Conservation (phyloP, 2,888 invertebrate genomes). For the Diabrotica balteata region DNA sequence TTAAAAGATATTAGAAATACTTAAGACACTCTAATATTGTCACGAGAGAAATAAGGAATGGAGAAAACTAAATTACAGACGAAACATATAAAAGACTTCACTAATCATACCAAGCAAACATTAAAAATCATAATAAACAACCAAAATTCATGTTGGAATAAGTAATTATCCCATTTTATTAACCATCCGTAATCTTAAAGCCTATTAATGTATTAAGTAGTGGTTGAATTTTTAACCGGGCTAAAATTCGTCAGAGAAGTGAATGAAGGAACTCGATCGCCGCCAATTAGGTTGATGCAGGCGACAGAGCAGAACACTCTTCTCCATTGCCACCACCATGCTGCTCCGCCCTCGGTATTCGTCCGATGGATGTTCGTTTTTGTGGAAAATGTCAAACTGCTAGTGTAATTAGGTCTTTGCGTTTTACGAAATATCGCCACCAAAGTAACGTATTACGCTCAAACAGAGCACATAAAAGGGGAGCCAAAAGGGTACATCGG, state of each 20-base stretch:
- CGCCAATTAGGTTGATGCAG: constrained; percentile 22
- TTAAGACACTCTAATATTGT: no score
- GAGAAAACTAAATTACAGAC: no score
- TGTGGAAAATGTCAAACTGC: constrained; percentile 25
- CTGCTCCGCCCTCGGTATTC: constrained; percentile 2
- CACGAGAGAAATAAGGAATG: no score
- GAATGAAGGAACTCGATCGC: constrained; percentile 21
- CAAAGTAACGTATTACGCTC: constrained; percentile 17
- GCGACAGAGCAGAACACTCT: constrained; percentile 13
- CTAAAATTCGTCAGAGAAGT: constrained; percentile 1
- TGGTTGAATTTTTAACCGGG: not conserved
- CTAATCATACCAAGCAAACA: no score
- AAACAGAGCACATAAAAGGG: constrained; percentile 12
- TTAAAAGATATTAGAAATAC: no score
- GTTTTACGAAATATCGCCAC: constrained; percentile 6
- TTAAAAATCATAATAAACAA: no score
- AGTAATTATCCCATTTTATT: not conserved
- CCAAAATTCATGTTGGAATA: not conserved
- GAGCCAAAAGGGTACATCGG: not conserved
- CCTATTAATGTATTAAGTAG: no score
- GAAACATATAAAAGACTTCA: no score
- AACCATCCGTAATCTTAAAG: not conserved
- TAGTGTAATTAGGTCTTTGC: constrained; percentile 22
- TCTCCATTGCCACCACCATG: constrained; percentile 2
- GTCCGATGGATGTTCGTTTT: constrained; percentile 10